Evolutionary conservation across 2,888 invertebrate species (phyloP).

Genomic region (Antheraea yamamai): DNA sequence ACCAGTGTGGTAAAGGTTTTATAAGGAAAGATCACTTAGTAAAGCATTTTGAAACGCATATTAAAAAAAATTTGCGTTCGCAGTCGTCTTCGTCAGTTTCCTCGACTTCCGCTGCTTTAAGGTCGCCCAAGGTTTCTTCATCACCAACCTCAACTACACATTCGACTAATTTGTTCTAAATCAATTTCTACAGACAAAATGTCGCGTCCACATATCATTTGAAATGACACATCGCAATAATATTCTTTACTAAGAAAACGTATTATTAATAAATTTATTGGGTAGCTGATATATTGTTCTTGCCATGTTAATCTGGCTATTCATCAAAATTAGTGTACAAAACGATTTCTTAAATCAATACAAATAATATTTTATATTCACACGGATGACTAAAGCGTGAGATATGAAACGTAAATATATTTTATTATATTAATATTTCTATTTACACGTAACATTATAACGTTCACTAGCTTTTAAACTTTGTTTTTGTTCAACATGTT

Average conservation of each 20-base stretch:
- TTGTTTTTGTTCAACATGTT: constrained; percentile 31
- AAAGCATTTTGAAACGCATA: constrained; percentile 92
- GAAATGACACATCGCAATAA: constrained; percentile 42
- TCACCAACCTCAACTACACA: constrained; percentile 35
- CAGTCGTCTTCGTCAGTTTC: constrained; percentile 53
- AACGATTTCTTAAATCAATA: neutral
- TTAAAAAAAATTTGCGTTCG: constrained; percentile 79
- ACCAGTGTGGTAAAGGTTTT: constrained; percentile 92
- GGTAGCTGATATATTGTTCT: constrained; percentile 24
- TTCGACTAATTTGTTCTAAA: constrained; percentile 21
- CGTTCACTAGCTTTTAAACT: constrained; percentile 17
- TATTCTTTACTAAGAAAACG: constrained; percentile 40
- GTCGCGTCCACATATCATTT: constrained; percentile 57
- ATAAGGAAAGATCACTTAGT: constrained; percentile 95
- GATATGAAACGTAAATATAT: neutral
- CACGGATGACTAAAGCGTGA: neutral
- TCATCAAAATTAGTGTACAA: constrained; percentile 27
- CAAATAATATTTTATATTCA: constrained; percentile 2
- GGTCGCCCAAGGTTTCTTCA: constrained; percentile 44
- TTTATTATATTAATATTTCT: neutral
- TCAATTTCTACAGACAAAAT: constrained; percentile 22
- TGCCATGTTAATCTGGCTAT: constrained; percentile 28
- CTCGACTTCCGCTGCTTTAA: constrained; percentile 43
- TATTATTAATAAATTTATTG: constrained; percentile 37
- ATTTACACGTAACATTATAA: constrained; percentile 9